A percentile compares a stretch with the other conserved stretches of the same genome.
phyloP scores from a whole-genome alignment of 2,113 vertebrate genomes.

The Lagopus muta region DNA sequence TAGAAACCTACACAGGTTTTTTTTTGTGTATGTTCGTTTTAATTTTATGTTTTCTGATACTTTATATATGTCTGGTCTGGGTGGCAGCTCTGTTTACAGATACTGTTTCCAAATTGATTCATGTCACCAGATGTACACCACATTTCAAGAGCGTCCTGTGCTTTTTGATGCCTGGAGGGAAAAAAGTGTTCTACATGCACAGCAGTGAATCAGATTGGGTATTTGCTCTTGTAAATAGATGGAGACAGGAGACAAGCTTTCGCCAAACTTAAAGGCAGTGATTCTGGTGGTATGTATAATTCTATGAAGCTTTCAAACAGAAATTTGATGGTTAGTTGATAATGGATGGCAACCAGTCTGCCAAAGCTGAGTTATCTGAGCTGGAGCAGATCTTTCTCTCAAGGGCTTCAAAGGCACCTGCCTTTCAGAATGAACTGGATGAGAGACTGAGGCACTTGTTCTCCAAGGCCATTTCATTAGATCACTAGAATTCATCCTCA shows the following conservation, averaged over 20 bases:
- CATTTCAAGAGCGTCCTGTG: background rate
- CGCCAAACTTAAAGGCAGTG: background rate
- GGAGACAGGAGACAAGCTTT: background rate
- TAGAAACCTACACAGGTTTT: background rate
- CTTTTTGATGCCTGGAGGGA: background rate
- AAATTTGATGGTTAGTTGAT: background rate
- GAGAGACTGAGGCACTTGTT: background rate
- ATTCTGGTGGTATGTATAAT: background rate
- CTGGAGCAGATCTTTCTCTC: background rate
- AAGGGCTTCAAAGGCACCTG: background rate
- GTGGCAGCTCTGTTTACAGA: background rate
- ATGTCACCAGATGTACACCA: accelerated
- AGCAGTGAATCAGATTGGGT: background rate
- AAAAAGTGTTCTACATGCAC: background rate
- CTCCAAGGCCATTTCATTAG: background rate
- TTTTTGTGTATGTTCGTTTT: background rate
- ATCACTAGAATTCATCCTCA: background rate
- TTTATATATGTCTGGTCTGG: background rate
- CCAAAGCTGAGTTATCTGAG: background rate
- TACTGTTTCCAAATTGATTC: background rate
- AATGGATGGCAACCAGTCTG: background rate
- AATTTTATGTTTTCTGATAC: background rate
- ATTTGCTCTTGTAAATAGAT: background rate
- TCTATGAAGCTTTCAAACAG: background rate
- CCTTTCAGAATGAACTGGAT: background rate